Evolutionary conservation across 37 sponge, comb jelly and placozoan species (phyloP), one percentile per base, ranked within the genome.

Genomic region (Aplysina aerophoba): DNA sequence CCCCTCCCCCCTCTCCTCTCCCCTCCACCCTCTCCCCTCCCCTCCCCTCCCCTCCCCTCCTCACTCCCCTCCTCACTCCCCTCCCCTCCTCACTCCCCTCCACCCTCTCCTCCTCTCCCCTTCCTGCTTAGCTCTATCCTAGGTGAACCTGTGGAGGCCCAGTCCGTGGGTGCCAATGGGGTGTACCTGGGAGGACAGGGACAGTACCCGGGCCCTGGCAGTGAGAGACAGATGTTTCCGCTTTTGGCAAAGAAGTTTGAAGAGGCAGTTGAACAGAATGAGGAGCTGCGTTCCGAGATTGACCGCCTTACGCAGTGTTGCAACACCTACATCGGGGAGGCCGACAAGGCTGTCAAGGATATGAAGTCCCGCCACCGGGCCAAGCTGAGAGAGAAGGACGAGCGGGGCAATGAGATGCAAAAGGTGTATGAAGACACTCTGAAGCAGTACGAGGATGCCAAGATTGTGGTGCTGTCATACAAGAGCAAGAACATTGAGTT

Each of bases 401-500:
- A 3, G 50, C 50, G 50, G 3, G 50, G 3, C 6, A 44, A 8
- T 3, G 50, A 44, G 50, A 24, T 17, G 25, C 37, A 50, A 15
- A 75, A 75, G 78, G 4, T 25, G 25, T 41, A 19, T 41, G 37
- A 41, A n/a, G 78, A 75, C 15, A 44, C 78, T 15, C 37, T 19
- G 38, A 75, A 75, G 50, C 78, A 75, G 24, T 75, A 36, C 41
- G 78, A 75, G 54, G 78, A 75, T 40, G 78, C 78, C 44, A 75
- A 75, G 54, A 75, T 75, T 75, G 78, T 75, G 44, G 78, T 75
- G 5, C 54, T 75, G 33, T 75, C 78, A 19, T 75, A 75, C 54
- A 75, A 75, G 78, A 75, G 78, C 78, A 75, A 75, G 50, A 75
- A 75, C 78, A 75, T 75, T 75, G 78, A 75, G 53, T 19, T 75